A percentile compares a stretch with the other conserved stretches of the same genome.
Evolutionary conservation across 2,888 invertebrate species (phyloP).

Genomic region (Lycocerus yunnanus): DNA sequence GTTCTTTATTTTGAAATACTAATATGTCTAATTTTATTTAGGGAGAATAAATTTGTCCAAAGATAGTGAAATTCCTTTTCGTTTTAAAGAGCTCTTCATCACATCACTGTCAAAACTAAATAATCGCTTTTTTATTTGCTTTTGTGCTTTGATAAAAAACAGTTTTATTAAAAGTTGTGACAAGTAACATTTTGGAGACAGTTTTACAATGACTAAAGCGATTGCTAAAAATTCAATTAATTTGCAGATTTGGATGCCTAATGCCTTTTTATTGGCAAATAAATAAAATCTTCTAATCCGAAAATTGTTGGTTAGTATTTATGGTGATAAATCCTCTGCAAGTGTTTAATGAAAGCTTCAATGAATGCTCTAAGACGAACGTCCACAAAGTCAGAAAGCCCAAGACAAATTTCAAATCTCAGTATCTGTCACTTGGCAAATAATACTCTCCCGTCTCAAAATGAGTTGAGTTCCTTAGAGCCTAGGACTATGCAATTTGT

Average conservation of each 20-base stretch:
- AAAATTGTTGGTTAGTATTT: not conserved
- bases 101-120: constrained; percentile 15
- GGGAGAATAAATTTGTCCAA: not conserved
- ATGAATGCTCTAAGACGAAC: constrained; percentile 4
- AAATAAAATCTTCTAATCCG: not conserved
- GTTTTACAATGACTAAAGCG: not conserved
- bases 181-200: not conserved
- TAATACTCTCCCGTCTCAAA: constrained; percentile 20
- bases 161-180: constrained; percentile 15
- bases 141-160: constrained; percentile 3
- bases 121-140: constrained; percentile 9
- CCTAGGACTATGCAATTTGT: constrained; percentile 19
- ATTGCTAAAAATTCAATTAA: not conserved
- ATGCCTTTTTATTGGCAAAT: not conserved
- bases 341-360: constrained; percentile 4
- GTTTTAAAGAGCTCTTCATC: not conserved
- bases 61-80: not conserved
- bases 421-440: constrained; percentile 22
- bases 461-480: constrained; percentile 20
- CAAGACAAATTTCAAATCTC: constrained; percentile 24
- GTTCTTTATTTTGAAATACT: not conserved
- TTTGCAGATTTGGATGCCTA: not conserved
- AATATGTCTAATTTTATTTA: not conserved
- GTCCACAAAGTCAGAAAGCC: constrained; percentile 6
- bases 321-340: constrained; percentile 3